Conservation (phyloP, 1,140 invertebrate genomes). For the Sinella curviseta region DNA sequence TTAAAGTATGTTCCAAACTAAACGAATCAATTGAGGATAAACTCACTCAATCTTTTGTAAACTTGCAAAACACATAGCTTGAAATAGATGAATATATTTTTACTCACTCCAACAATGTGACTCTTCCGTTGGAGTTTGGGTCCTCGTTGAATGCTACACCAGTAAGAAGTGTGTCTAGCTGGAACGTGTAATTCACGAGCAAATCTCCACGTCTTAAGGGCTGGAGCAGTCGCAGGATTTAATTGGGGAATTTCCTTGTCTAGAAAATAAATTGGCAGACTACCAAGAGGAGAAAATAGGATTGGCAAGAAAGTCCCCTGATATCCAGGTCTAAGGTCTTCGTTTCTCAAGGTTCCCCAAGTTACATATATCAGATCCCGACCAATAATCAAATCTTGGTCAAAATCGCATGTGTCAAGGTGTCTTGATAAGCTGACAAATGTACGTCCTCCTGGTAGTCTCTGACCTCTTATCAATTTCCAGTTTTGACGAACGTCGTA, state of each 20-base stretch:
- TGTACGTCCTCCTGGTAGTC: neutral
- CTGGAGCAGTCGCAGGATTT: neutral
- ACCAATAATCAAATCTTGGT: neutral
- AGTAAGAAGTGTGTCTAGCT: neutral
- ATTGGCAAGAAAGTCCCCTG: neutral
- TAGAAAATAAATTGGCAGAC: neutral
- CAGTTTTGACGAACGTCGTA: neutral
- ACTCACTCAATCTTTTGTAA: neutral
- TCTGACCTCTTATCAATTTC: neutral
- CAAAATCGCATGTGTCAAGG: neutral
- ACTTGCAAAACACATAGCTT: neutral
- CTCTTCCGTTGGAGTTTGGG: neutral
- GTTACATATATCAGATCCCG: too few species aligned
- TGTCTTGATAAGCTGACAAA: neutral
- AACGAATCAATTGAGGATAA: neutral
- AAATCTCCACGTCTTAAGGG: neutral
- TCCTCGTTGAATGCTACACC: neutral
- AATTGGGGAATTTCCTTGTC: neutral
- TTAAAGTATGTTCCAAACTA: neutral
- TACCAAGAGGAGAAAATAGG: neutral
- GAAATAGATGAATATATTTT: neutral
- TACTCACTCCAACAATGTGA: neutral
- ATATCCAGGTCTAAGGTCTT: neutral
- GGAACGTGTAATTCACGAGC: neutral
- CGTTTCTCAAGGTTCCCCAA: neutral